Evolutionary conservation across 2,797 vertebrate genomes (phyloP), one percentile per base, ranked within the genome.

Genomic region (Anguilla marmorata): DNA sequence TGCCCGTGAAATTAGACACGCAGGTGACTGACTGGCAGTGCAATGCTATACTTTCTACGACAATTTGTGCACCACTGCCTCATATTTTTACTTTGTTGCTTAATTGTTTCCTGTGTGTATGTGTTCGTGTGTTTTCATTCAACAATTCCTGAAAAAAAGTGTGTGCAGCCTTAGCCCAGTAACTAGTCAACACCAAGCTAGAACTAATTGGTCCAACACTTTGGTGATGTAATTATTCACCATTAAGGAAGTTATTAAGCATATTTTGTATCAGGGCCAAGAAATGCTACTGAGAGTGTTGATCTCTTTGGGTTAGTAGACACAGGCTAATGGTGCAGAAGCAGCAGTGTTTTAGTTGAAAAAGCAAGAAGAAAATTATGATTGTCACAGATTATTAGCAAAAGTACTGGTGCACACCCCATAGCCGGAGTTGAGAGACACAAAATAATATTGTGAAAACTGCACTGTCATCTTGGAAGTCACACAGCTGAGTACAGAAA

Each of bases 361-460:
- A 82, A 82, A 21, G 45, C 24, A 48, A 48, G 41, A n/a, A 41
- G 74, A 41, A 82, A 8, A 50, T 48, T 21, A 50, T 48, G 79
- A 82, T 50, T 82, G 79, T 50, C 79, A 82, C 45, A 50, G 45
- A 82, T 82, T 50, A 50, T 82, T 82, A 48, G 45, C 79, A 48
- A 45, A 9, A 50, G 50, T 50, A 50, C 45, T 82, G 45, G 79
- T n/a, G 41, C 45, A 24, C 21, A 82, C 11, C 79, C 21, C 5
- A n/a, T 45, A 82, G 79, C 6, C n/a, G 79, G 7, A 6, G 21
- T 21, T 16, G 41, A n/a, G 79, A 37, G 16, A 69, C 63, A 50
- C 19, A 48, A 14, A 82, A 50, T 24, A 48, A 50, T 45, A 19
- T 3, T 79, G 14, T 41, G 33, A 79, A 79, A 82, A 24, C 79